phyloP scores from a whole-genome alignment of 2,888 invertebrate genomes.

The Drosophila sordidula region DNA sequence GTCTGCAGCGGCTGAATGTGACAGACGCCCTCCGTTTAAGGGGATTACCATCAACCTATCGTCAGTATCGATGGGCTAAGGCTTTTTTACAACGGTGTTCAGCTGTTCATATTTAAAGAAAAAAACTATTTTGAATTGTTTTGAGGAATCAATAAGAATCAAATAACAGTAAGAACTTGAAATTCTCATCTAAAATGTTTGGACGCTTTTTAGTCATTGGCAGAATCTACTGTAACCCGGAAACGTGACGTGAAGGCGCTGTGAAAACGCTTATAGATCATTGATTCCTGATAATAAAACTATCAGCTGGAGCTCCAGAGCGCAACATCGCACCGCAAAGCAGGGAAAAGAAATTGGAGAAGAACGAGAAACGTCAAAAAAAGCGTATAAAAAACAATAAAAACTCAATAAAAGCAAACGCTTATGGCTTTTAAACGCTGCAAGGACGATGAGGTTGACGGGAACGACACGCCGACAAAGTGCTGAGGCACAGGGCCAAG shows the following conservation, averaged over 20 bases:
- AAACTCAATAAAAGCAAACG: constrained; percentile 78
- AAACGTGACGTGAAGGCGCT: constrained; percentile 40
- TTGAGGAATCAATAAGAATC: no score
- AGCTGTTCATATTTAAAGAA: not conserved
- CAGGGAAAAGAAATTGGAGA: constrained; percentile 3
- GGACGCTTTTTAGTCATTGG: not conserved
- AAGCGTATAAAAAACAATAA: constrained; percentile 76
- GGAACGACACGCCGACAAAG: constrained; percentile 62
- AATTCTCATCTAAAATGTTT: no score
- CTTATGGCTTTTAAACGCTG: constrained; percentile 74
- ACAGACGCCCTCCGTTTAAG: constrained; percentile 28
- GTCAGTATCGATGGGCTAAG: constrained; percentile 20
- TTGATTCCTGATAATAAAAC: constrained; percentile 77
- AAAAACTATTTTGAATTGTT: not conserved
- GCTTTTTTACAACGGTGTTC: constrained; percentile 2
- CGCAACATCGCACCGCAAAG: constrained; percentile 2
- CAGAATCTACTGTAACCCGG: constrained; percentile 48
- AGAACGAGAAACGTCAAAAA: constrained; percentile 15
- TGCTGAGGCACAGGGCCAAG: constrained; percentile 47
- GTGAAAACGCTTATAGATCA: constrained; percentile 69
- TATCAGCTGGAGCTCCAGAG: constrained; percentile 56
- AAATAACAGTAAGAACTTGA: no score
- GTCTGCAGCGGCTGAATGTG: constrained; percentile 32
- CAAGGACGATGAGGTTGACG: constrained; percentile 53
- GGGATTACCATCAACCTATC: constrained; percentile 39